Base-by-base conservation (phyloP, 2,888 invertebrate genomes). In the Mechanitis mazaeus region DNA sequence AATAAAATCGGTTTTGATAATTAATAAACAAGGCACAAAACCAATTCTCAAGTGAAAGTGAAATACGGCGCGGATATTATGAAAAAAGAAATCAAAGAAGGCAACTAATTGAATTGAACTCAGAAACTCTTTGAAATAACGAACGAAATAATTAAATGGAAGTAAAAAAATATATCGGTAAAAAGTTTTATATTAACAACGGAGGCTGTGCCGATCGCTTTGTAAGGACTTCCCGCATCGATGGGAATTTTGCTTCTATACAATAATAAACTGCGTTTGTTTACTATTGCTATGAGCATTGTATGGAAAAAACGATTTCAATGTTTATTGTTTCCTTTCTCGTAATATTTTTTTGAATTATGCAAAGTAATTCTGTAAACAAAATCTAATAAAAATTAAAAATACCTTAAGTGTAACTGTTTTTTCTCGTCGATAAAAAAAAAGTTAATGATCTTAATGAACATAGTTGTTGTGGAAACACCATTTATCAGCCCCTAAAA, bases 71-170 rank as follows among this genome's bases (percentile, higher is more conserved):
- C 31, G 47, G 31, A 31, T 50, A 50, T 50, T 50, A 50, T 42
- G 42, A 42, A 56, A 57, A 62, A 65, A 56, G 54, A 57, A 64
- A 65, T 56, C 53, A 61, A 60, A 64, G 59, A 58, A 56, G 55
- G 46, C 64, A 56, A 63, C 64, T 63, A 69, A 69, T 69, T 68
- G 67, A 64, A 67, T 65, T 63, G 61, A 54, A 59, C 33, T 62
- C 55, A 62, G 65, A 62, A 64, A 63, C 66, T 68, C 67, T 69
- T 69, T 67, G 66, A 68, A 67, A 68, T 71, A 70, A 68, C 69
- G 68, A 68, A 65, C 64, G 70, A 68, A 69, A 68, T 70, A 69
- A 71, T 71, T 69, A 71, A 69, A 68, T 53, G 57, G 60, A 63
- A 67, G 62, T 65, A 67, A 67, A 59, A 65, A 56, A 12, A 55